A percentile compares a stretch with the other conserved stretches of the same genome.
Evolutionary conservation across 2,797 vertebrate genomes (phyloP).

Genomic region (Spinibarbus caldwelli): DNA sequence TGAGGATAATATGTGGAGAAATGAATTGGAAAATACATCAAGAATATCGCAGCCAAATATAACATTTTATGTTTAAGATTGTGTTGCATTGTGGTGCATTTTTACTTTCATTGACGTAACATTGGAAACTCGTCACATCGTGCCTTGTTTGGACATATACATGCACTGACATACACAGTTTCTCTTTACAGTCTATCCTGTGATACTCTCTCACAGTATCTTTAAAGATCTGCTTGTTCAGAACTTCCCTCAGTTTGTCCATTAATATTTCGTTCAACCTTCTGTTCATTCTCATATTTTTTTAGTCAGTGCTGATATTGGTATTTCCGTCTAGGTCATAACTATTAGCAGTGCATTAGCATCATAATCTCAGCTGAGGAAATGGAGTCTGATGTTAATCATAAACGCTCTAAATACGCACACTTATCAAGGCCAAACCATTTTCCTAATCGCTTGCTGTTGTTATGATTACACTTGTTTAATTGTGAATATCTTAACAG

Average conservation of each 20-base stretch:
- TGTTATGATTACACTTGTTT: slow-evolving; percentile 62
- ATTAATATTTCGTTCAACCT: slow-evolving; percentile 32
- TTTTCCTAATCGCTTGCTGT: slow-evolving; percentile 57
- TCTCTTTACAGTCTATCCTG: neutral
- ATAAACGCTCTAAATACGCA: slow-evolving; percentile 54
- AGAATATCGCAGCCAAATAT: neutral
- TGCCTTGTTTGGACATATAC: neutral
- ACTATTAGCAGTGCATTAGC: slow-evolving; percentile 59
- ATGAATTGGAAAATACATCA: neutral
- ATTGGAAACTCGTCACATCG: neutral
- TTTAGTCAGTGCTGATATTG: slow-evolving; percentile 56
- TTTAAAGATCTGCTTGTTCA: slow-evolving; percentile 34
- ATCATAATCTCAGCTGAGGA: slow-evolving; percentile 54
- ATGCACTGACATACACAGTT: too few species aligned
- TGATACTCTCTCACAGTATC: slow-evolving; percentile 34
- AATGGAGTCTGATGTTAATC: slow-evolving; percentile 62
- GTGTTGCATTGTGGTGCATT: neutral
- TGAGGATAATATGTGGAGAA: neutral
- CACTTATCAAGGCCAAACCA: slow-evolving; percentile 58
- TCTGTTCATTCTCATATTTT: slow-evolving; percentile 56
- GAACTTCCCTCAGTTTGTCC: slow-evolving; percentile 11
- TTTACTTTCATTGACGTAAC: neutral
- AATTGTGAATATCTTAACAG: slow-evolving; percentile 63
- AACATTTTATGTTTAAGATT: neutral
- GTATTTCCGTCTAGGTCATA: slow-evolving; percentile 48